Evolutionary conservation across 2,888 invertebrate species (phyloP).

Genomic region (Abscondita cerata): DNA sequence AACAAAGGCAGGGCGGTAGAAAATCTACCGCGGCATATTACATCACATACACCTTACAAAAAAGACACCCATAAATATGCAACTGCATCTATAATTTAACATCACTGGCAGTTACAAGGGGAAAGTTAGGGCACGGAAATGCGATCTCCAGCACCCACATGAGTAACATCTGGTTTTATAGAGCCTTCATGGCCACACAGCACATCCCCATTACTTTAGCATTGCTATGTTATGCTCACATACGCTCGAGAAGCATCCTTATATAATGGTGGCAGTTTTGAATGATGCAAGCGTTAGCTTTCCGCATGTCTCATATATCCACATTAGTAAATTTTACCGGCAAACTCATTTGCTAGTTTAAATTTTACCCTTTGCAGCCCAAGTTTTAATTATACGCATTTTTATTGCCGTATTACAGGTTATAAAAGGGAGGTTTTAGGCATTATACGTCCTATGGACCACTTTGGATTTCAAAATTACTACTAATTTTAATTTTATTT

Average conservation of each 20-base stretch:
- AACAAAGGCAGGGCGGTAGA: slow-evolving; percentile 21
- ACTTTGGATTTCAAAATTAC: slow-evolving; percentile 37
- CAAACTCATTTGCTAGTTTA: slow-evolving; percentile 35
- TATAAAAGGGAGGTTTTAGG: slow-evolving; percentile 34
- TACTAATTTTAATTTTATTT: slow-evolving; percentile 42
- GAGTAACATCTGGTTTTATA: slow-evolving; percentile 56
- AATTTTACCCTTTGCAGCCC: slow-evolving; percentile 37
- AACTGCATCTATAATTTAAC: slow-evolving; percentile 55
- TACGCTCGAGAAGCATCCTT: slow-evolving; percentile 50
- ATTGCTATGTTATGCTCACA: slow-evolving; percentile 48
- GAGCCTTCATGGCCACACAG: slow-evolving; percentile 52
- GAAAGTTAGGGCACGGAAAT: slow-evolving; percentile 50
- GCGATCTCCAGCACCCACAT: slow-evolving; percentile 51
- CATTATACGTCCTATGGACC: slow-evolving; percentile 33
- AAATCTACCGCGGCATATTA: slow-evolving; percentile 46
- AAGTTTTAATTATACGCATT: slow-evolving; percentile 42
- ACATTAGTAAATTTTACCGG: slow-evolving; percentile 39
- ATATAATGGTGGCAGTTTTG: slow-evolving; percentile 46
- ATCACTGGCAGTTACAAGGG: slow-evolving; percentile 47
- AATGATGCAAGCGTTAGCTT: slow-evolving; percentile 45
- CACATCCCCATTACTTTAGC: slow-evolving; percentile 57
- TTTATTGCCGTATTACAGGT: slow-evolving; percentile 42
- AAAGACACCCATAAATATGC: slow-evolving; percentile 53
- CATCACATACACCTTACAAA: slow-evolving; percentile 48
- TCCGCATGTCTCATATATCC: slow-evolving; percentile 46